Evolutionary conservation across 2,113 vertebrate species (phyloP), one percentile per base, ranked within the genome.

Genomic region (Catharus minimus): DNA sequence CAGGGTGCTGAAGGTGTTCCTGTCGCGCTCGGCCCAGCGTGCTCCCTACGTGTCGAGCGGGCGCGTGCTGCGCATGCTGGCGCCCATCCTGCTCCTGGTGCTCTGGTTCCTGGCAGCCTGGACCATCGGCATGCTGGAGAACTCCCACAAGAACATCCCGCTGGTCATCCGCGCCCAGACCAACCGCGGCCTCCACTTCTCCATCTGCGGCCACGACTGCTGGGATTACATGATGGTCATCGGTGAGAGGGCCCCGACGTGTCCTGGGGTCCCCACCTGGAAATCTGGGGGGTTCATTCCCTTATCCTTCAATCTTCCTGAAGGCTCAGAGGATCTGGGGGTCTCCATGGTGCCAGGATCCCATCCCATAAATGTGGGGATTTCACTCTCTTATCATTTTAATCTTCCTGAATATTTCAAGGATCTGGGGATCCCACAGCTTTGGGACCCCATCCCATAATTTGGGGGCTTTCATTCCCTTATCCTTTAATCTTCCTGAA

Each of bases 201-300:
- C 92, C 87, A 96, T 98, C 93, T 99, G 99, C 27, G 97, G 98
- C 95, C 97, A 99, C 4, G 98, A 99, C 96, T 98, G 97, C 47
- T 99, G 99, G 99, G 99, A 99, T 95, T 99, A 99, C 97, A 98
- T 99, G 98, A 99, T 99, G 99, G 98, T 98, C 60, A 95, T 98
- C 58, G 99, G 99, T 99, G 95, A 98, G 98, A 89, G 1, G 23
- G n/a, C 32, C 66, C 57, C 9, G 3, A 0, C 0, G 16, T 0
- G 46, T 9, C 14, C 58, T 0, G 19, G 55, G 30, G 9, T 33
- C n/a, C 86, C 86, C 33, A 1, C 43, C 43, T 18, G 43, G 43
- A 18, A 19, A 44, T 18, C 15, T 17, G 3, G 30, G 38, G 7
- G 2, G 20, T 30, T 36, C 20, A 2, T 41, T 71, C 33, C 28